phyloP scores from a whole-genome alignment of 1,140 invertebrate genomes.

The Coelopa frigida region DNA sequence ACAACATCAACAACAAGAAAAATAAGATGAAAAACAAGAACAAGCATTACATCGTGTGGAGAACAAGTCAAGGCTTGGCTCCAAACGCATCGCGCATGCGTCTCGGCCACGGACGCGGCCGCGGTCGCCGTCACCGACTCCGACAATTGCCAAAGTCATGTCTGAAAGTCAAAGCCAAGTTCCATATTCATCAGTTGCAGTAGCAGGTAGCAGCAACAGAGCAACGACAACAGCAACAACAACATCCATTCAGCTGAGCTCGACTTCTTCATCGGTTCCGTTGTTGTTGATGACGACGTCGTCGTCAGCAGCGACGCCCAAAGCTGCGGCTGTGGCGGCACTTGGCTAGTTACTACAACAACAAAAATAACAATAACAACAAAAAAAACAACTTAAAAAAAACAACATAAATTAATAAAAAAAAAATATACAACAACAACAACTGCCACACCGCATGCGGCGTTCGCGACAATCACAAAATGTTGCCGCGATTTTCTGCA shows the following conservation, averaged over 20 bases:
- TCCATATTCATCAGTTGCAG: constrained; percentile 16
- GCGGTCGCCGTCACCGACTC: background rate
- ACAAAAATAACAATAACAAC: too few relatives aligned
- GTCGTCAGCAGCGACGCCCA: background rate
- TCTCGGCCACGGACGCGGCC: too few relatives aligned
- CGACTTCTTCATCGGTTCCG: background rate
- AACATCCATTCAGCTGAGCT: background rate
- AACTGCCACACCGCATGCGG: too few relatives aligned
- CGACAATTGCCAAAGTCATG: constrained; percentile 15
- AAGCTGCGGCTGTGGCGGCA: background rate
- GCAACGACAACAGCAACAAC: background rate
- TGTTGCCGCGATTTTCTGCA: too few relatives aligned
- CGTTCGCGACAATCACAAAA: too few relatives aligned
- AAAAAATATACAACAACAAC: too few relatives aligned
- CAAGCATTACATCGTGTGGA: too few relatives aligned
- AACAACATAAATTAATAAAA: too few relatives aligned
- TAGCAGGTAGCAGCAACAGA: constrained; percentile 4
- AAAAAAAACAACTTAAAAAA: too few relatives aligned
- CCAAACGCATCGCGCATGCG: too few relatives aligned
- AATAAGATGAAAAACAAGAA: too few relatives aligned
- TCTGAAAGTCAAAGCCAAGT: constrained; percentile 19
- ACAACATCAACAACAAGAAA: background rate
- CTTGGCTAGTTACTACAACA: background rate
- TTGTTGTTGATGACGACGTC: constrained; percentile 9
- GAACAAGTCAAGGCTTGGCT: too few relatives aligned